Evolutionary conservation across 2,888 invertebrate genomes (phyloP), one percentile per base, ranked within the genome.

Genomic region (Aricia artaxerxes): DNA sequence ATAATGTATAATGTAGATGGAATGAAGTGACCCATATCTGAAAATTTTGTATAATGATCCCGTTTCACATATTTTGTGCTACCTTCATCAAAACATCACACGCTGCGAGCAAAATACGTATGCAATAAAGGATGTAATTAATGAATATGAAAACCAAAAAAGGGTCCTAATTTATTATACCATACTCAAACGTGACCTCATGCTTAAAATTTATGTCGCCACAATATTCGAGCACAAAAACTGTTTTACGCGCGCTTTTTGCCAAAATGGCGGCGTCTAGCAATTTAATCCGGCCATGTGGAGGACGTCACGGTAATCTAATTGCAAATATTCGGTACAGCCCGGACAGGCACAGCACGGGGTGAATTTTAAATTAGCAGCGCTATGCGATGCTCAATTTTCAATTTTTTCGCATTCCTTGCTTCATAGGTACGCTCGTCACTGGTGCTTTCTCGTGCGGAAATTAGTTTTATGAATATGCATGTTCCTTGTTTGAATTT

Each of bases 281-380:
- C 49, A 75, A 53, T 75, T 75, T 24, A 75, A 31, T 24, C 31
- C 76, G 44, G 24, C 75, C 73, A 73, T n/a, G 44, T 73, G 24
- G 76, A 35, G 76, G 5, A 35, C 31, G 57, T 53, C 31, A 53
- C 7, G 3, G 76, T 76, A 76, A 76, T 76, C 57, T 76, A 76
- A 76, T 76, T 76, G 76, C 76, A 76, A 76, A 53, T 76, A 76
- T 76, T 76, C 76, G 76, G 76, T 76, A 76, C 75, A 75, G 53
- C 53, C 13, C 57, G 13, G 76, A 76, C 76, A 0, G 44, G 73
- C 73, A 31, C 44, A 76, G 57, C 76, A 35, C 57, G 76, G 31
- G 11, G 31, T 76, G 76, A 76, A 76, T 76, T 57, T 57, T 6
- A 76, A 76, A 76, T 76, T 31, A 76, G 76, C 53, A 49, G 31